Base-by-base conservation (phyloP, 2,797 vertebrate species). In the Acropternis orthonyx region DNA sequence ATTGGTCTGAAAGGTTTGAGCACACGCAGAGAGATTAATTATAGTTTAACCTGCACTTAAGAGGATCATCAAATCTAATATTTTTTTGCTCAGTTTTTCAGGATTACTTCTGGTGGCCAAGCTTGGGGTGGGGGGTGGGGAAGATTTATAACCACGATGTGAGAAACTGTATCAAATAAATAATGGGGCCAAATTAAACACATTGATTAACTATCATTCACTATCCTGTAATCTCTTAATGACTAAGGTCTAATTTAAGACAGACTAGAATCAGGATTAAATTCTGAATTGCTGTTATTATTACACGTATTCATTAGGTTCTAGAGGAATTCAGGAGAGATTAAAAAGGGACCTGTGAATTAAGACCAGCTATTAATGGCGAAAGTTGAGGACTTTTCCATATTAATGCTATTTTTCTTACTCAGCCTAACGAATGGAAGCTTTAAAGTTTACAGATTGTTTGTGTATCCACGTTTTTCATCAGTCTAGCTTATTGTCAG, bases 141-240 rank as follows among this genome's bases (percentile, higher is more conserved):
- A 1, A 94, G 95, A 97, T 97, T 96, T 95, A 97, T 94, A 92
- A 36, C 28, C 63, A 8, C 80, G 68, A 39, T 78, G 59, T 78
- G 76, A 92, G 89, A 94, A 96, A 94, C 72, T 77, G 71, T 89
- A 97, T 96, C 95, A 96, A 95, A 97, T 97, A 96, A 97, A 96
- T 97, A 97, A 97, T 89, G 62, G 86, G 91, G 34, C 58, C 89
- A 97, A 97, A 97, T 97, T 96, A 96, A 97, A 96, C 62, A 81
- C 93, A 96, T 96, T 95, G 96, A 97, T 97, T 97, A 96, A 95
- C 94, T 94, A 96, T 96, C 96, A 95, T 87, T 97, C 92, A 92
- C 90, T 92, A 90, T 96, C 93, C 92, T 94, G 93, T 92, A 95
- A 96, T 96, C 89, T 97, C 88, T 80, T 96, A 96, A 96, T 85